Base-by-base conservation (phyloP, 2,888 invertebrate genomes). In the Zaprionus bogoriensis region DNA sequence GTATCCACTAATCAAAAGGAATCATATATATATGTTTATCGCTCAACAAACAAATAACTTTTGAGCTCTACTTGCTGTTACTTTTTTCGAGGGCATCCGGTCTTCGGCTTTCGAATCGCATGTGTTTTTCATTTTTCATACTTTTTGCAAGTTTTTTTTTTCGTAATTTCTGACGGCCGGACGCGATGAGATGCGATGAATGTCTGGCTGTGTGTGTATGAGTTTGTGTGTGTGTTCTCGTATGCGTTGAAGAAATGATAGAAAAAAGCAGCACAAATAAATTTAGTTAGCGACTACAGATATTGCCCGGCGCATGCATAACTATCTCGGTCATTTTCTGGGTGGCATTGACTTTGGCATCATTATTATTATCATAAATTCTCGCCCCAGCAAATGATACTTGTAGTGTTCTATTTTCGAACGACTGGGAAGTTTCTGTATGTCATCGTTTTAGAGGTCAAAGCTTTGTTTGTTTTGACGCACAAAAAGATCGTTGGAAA, bases 221-320 rank as follows among this genome's bases (percentile, higher is more conserved):
- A 47, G 19, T 63, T 19, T 36, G 53, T 39, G 3, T 36, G 52
- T 19, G 30, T 59, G 28, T 48, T 39, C 46, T 46, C 17, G 54
- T 53, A 38, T 54, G 47, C 47, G 84, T 60, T 79, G 78, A 87
- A 87, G 74, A 80, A 77, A 74, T 81, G 67, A 80, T 87, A 67
- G 65, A 77, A 74, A 60, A 57, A 79, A 59, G 65, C 72, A 36
- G 63, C 67, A 76, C 55, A 75, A 71, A 81, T 67, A 64, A 77
- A 50, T 76, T 64, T 57, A 83, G 69, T 76, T 76, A 65, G 65
- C 59, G 65, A 52, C 65, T 68, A 67, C 44, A 59, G 59, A 66
- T 50, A 58, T 69, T 58, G 55, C 50, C 45, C 45, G 55, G 36
- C 50, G 52, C 70, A 57, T 57, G 60, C 44, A 55, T 60, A 58